These are phyloP conservation scores for Malurus splendens DNA, from an alignment of 2,797 vertebrate genomes.

Conservation along the genomic window DNA sequence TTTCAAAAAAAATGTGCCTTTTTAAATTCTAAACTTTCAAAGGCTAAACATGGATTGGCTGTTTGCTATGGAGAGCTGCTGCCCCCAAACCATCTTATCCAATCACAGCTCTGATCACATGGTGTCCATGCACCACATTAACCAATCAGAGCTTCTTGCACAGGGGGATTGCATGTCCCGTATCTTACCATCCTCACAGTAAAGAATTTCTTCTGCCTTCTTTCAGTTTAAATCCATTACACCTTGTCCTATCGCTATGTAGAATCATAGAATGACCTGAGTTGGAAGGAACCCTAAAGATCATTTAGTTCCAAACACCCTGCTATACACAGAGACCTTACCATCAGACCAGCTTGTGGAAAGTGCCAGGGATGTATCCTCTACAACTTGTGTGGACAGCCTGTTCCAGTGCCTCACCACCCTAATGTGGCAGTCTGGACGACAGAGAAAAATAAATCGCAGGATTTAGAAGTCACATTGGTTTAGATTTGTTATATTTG, in stretches of 20 bases:
- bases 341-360: too few relatives aligned
- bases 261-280: background rate
- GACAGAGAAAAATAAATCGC: fast-evolving
- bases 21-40: too few relatives aligned
- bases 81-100: too few relatives aligned
- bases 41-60: too few relatives aligned
- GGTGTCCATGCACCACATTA: too few relatives aligned
- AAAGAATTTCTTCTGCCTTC: background rate
- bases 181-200: background rate
- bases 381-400: background rate
- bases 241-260: background rate
- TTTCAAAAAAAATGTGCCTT: too few relatives aligned
- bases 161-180: too few relatives aligned
- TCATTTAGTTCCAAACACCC: too few relatives aligned
- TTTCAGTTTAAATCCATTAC: background rate
- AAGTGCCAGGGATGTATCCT: background rate
- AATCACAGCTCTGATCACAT: too few relatives aligned
- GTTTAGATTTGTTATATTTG: background rate
- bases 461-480: background rate
- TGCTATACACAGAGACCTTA: background rate
- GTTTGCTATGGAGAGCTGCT: too few relatives aligned
- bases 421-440: background rate
- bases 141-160: too few relatives aligned
- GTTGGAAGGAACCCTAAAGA: background rate
- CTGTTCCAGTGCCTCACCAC: background rate